Percentiles rank a stretch among this genome's conserved stretches.
Conservation (phyloP, 2,888 invertebrate genomes). For the Agrochola lychnidis region DNA sequence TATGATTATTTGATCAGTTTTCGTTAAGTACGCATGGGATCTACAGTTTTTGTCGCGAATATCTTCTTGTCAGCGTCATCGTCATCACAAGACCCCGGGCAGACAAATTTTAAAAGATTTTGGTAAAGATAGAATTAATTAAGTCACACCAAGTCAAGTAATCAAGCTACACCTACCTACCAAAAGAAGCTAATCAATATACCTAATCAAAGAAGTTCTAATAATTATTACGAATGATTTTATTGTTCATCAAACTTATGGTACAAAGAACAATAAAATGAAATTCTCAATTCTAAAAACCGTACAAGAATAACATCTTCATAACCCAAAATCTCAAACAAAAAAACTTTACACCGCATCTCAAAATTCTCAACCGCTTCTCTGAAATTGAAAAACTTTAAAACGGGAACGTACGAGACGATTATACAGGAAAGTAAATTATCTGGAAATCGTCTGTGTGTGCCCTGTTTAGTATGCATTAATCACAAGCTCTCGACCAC, state of each 20-base stretch:
- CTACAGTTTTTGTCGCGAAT: background rate
- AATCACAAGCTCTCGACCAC: slow-evolving; percentile 83
- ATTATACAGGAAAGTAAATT: slow-evolving; percentile 72
- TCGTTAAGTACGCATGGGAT: background rate
- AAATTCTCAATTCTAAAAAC: background rate
- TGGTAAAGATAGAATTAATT: background rate
- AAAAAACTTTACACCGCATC: background rate
- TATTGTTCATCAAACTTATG: background rate
- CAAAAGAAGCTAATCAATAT: no score
- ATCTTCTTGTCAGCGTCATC: background rate
- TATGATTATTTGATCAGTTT: background rate
- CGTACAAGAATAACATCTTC: background rate
- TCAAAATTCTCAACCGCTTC: slow-evolving; percentile 21
- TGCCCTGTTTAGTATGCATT: slow-evolving; percentile 89
- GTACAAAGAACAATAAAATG: background rate
- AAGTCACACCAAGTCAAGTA: no score
- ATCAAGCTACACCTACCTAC: background rate
- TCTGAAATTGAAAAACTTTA: slow-evolving; percentile 61
- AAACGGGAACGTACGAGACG: slow-evolving; percentile 52
- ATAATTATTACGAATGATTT: background rate
- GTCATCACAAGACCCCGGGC: background rate
- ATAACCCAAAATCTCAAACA: slow-evolving; percentile 1
- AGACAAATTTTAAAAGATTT: background rate
- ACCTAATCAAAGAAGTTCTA: background rate
- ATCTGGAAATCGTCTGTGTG: slow-evolving; percentile 74